Evolutionary conservation across 1,140 invertebrate species (phyloP).

Genomic region (Conopomorpha cramerella): DNA sequence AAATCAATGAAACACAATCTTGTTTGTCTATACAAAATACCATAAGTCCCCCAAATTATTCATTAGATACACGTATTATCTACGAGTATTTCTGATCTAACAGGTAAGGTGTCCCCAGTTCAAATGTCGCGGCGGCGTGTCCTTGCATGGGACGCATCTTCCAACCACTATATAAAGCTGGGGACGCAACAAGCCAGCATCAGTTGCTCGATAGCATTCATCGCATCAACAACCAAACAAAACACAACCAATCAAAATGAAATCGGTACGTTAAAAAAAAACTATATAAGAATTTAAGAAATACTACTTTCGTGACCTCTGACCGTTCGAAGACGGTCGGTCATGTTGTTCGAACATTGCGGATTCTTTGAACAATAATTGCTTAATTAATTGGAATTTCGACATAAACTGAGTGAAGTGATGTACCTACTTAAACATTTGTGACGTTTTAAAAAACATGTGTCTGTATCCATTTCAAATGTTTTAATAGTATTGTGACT

Average conservation of each 20-base stretch:
- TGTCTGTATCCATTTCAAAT: background rate
- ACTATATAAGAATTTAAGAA: background rate
- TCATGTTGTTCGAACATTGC: too few relatives aligned
- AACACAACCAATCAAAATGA: conserved; percentile 36
- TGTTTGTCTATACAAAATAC: too few relatives aligned
- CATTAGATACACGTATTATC: too few relatives aligned
- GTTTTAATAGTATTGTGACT: background rate
- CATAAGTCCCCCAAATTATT: too few relatives aligned
- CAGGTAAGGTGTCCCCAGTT: conserved; percentile 38
- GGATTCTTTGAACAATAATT: background rate
- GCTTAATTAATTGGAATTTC: background rate
- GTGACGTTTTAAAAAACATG: too few relatives aligned
- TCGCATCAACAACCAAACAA: conserved; percentile 13
- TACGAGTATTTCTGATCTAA: too few relatives aligned
- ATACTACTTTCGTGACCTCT: too few relatives aligned
- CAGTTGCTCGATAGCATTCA: conserved; percentile 36
- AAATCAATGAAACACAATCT: too few relatives aligned
- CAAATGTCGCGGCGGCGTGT: conserved; percentile 49
- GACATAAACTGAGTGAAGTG: background rate
- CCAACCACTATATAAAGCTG: conserved; percentile 28
- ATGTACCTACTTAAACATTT: too few relatives aligned
- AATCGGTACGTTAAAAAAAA: conserved; percentile 34
- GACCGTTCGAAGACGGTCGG: too few relatives aligned
- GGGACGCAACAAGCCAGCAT: conserved; percentile 17
- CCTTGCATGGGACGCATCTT: conserved; percentile 20